Conservation (phyloP, 2,113 vertebrate species). For the Tamias sibiricus region DNA sequence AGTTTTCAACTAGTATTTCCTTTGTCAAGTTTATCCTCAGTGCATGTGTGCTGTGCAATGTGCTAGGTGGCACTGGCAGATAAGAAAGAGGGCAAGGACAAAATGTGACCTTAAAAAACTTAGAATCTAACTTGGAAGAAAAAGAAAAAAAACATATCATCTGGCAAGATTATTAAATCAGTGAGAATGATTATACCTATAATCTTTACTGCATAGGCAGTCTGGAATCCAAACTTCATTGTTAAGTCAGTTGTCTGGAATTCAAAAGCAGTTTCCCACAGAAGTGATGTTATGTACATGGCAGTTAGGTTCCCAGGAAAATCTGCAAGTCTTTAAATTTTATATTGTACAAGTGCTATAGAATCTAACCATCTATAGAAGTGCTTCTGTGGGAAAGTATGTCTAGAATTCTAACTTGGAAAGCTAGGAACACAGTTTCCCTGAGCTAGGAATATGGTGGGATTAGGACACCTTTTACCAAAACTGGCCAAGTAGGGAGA, state of each 20-base stretch:
- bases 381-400: constrained; percentile 65
- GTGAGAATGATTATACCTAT: background rate
- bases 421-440: background rate
- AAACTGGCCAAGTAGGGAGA: background rate
- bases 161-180: constrained; percentile 46
- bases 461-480: constrained; percentile 10
- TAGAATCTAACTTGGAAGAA: background rate
- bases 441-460: background rate
- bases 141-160: background rate
- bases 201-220: constrained; percentile 28
- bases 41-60: background rate
- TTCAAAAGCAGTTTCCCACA: constrained; percentile 56
- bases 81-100: constrained; percentile 30
- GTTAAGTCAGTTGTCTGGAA: constrained; percentile 34
- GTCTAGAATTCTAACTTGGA: constrained; percentile 43
- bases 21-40: background rate
- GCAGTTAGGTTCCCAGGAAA: constrained; percentile 52
- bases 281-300: background rate
- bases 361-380: constrained; percentile 40
- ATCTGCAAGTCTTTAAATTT: constrained; percentile 18
- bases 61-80: background rate
- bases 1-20: constrained; percentile 13
- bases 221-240: constrained; percentile 51
- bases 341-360: constrained; percentile 17
- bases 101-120: background rate